These are phyloP conservation scores for Eilema sororculum DNA, from an alignment of 2,888 invertebrate species.

Conservation along the genomic window DNA sequence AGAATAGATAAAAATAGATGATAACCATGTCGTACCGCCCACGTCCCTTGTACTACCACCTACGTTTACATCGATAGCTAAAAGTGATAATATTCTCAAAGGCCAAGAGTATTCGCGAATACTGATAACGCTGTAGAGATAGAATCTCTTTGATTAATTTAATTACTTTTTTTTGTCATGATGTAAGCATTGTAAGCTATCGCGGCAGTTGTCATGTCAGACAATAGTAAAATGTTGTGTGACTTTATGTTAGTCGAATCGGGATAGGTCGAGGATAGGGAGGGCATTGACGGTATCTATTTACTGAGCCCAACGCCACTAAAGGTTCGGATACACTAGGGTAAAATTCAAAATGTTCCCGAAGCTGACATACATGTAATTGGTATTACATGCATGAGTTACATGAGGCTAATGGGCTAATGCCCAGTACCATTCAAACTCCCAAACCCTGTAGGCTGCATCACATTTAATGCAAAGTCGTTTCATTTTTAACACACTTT, in stretches of 20 bases:
- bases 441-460: no score
- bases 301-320: neutral
- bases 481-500: no score
- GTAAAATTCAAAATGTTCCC: neutral
- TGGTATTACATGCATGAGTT: neutral
- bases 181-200: no score
- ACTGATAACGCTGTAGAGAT: constrained; percentile 5
- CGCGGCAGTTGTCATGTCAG: neutral
- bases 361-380: no score
- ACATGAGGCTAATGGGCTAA: no score
- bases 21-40: constrained; percentile 10
- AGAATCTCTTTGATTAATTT: constrained; percentile 15
- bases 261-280: neutral
- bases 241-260: constrained; percentile 18
- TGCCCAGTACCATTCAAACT: neutral
- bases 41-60: constrained; percentile 1
- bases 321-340: neutral
- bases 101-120: constrained; percentile 14
- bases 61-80: constrained; percentile 10
- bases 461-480: no score
- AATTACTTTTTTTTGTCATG: constrained; percentile 14
- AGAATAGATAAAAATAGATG: constrained; percentile 9
- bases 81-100: constrained; percentile 20
- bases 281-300: no score
- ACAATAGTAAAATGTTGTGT: neutral